phyloP scores from a whole-genome alignment of 2,888 invertebrate genomes.

The Lasioglossum figueresi region DNA sequence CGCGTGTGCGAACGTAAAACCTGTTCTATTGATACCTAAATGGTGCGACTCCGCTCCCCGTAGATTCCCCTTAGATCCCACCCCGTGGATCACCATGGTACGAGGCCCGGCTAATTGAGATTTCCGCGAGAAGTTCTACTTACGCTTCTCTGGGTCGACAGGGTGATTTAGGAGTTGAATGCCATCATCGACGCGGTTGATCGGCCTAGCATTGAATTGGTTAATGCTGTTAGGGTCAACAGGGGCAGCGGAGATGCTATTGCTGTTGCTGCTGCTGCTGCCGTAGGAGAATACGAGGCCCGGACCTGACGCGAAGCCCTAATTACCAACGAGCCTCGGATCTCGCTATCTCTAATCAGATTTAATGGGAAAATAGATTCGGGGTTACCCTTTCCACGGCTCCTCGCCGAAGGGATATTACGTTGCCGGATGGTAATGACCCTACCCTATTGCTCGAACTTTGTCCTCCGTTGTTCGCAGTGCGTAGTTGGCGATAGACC shows the following conservation, averaged over 20 bases:
- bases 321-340: conserved; percentile 49
- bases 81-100: neutral
- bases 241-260: neutral
- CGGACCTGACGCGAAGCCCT: conserved; percentile 21
- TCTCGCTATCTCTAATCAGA: conserved; percentile 70
- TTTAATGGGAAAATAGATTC: conserved; percentile 75
- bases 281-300: neutral
- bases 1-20: neutral
- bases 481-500: conserved; percentile 62
- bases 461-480: conserved; percentile 61
- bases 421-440: conserved; percentile 71
- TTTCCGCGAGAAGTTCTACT: conserved; percentile 22
- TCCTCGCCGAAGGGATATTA: conserved; percentile 66
- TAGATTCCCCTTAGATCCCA: neutral
- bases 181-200: conserved; percentile 2
- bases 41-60: neutral
- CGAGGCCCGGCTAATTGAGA: conserved; percentile 14
- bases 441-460: conserved; percentile 64
- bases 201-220: conserved; percentile 18
- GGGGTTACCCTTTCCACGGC: conserved; percentile 65
- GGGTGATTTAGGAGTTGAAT: conserved; percentile 11
- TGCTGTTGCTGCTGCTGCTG: neutral
- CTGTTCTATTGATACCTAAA: conserved; percentile 12
- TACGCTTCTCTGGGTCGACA: neutral
- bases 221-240: conserved; percentile 38